These are phyloP conservation scores for Microplitis manilae DNA, from an alignment of 2,888 invertebrate genomes.

Conservation along the genomic window DNA sequence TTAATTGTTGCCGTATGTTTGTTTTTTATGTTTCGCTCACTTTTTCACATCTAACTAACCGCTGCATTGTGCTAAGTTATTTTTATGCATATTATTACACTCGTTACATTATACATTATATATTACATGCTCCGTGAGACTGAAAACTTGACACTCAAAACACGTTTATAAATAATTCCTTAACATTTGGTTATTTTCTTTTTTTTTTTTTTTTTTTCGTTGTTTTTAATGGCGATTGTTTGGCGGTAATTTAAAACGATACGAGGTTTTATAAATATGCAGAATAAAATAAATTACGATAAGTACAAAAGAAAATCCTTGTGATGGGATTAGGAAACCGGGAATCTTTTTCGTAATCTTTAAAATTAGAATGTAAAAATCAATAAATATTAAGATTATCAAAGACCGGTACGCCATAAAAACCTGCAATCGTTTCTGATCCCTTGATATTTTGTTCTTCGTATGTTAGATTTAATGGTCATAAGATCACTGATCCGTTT, in stretches of 20 bases:
- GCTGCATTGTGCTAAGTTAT: not conserved
- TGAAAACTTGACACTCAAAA: not conserved
- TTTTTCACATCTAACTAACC: not conserved
- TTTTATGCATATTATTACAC: not conserved
- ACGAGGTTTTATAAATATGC: not conserved
- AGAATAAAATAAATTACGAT: not conserved
- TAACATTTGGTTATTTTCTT: not conserved
- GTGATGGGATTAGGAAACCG: constrained; percentile 20
- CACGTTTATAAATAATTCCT: not conserved
- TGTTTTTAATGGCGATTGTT: not conserved
- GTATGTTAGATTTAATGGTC: constrained; percentile 13
- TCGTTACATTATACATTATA: not conserved
- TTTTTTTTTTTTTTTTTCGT: not conserved
- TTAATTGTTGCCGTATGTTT: not conserved
- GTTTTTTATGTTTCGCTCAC: not conserved
- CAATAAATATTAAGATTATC: constrained; percentile 65
- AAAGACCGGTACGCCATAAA: constrained; percentile 53
- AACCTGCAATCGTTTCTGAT: constrained; percentile 46
- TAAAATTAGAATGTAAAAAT: constrained; percentile 58
- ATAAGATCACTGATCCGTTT: constrained; percentile 48
- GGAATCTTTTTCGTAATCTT: not conserved
- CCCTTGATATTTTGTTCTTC: constrained; percentile 36
- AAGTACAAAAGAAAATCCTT: constrained; percentile 7
- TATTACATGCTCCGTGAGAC: not conserved
- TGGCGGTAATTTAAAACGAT: not conserved